A percentile compares a stretch with the other conserved stretches of the same genome.
These are phyloP conservation scores for Meliscaeva auricollis DNA, from an alignment of 2,888 invertebrate species.

Conservation along the genomic window DNA sequence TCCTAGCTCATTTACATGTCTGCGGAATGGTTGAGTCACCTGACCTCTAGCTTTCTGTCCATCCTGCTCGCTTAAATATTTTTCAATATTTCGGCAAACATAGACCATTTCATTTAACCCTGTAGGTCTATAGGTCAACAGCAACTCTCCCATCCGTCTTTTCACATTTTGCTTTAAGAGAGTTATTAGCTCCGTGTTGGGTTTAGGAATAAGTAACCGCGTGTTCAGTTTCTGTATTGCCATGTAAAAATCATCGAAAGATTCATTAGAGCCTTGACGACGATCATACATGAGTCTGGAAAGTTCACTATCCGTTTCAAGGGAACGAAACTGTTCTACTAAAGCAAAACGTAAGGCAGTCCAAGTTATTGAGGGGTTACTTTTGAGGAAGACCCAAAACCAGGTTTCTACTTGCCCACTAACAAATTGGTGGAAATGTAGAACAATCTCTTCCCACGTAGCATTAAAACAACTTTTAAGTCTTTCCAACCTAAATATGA, in stretches of 20 bases:
- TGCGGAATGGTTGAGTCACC: not conserved
- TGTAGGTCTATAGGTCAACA: not conserved
- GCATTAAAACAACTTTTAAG: too few species aligned
- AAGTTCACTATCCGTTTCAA: not conserved
- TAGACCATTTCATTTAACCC: not conserved
- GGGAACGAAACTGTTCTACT: not conserved
- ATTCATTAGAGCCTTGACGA: not conserved
- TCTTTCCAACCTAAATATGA: not conserved
- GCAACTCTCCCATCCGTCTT: not conserved
- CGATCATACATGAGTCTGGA: not conserved
- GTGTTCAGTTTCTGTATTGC: not conserved
- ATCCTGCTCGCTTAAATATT: not conserved
- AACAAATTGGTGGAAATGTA: too few species aligned
- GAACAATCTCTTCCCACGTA: too few species aligned
- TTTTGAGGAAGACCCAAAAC: too few species aligned
- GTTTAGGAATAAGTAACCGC: not conserved
- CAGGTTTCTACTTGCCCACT: too few species aligned
- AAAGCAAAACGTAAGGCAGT: not conserved
- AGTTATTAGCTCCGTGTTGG: not conserved
- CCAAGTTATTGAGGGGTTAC: too few species aligned
- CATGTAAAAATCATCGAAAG: not conserved
- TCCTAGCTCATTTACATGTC: not conserved
- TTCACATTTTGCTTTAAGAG: not conserved
- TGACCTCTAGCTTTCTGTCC: not conserved
- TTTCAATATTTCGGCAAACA: conserved; percentile 10